These are phyloP conservation scores for Dicyrtoma fusca DNA, from an alignment of 2,888 invertebrate genomes.

Conservation along the genomic window DNA sequence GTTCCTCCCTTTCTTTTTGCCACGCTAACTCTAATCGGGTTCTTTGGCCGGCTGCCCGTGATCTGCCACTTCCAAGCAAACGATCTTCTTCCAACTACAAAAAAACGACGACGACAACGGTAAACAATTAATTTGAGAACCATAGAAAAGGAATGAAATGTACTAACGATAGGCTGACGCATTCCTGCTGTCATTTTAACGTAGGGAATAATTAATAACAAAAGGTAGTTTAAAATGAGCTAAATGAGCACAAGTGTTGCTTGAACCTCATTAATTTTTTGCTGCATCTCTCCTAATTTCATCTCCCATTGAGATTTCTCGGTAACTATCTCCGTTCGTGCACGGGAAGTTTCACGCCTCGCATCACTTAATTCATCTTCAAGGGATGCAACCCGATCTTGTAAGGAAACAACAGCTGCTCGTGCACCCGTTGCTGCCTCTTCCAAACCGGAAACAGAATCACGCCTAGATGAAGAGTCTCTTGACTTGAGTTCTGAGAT, in stretches of 20 bases:
- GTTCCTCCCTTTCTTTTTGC: constrained; percentile 92
- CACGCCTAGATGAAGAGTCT: constrained; percentile 59
- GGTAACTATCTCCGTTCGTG: constrained; percentile 86
- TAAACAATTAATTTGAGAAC: too few relatives aligned
- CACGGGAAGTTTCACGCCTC: constrained; percentile 76
- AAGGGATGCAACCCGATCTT: constrained; percentile 81
- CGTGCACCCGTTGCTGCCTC: constrained; percentile 67
- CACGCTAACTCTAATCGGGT: constrained; percentile 88
- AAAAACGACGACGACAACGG: neutral
- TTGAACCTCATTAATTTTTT: constrained; percentile 78
- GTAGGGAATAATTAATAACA: too few relatives aligned
- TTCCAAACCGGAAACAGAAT: constrained; percentile 67
- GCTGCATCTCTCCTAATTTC: constrained; percentile 83
- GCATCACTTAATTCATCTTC: constrained; percentile 88
- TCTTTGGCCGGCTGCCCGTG: constrained; percentile 81
- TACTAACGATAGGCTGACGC: too few relatives aligned
- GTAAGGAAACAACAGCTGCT: constrained; percentile 65
- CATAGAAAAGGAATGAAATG: too few relatives aligned
- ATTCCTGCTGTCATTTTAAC: too few relatives aligned
- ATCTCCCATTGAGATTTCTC: constrained; percentile 85
- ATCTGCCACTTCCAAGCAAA: constrained; percentile 77
- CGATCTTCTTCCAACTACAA: constrained; percentile 81
- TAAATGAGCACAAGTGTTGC: neutral
- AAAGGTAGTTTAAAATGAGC: too few relatives aligned
- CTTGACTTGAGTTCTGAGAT: constrained; percentile 72